Evolutionary conservation across 2,888 invertebrate species (phyloP), one percentile per base, ranked within the genome.

Genomic region (Philereme transversata): DNA sequence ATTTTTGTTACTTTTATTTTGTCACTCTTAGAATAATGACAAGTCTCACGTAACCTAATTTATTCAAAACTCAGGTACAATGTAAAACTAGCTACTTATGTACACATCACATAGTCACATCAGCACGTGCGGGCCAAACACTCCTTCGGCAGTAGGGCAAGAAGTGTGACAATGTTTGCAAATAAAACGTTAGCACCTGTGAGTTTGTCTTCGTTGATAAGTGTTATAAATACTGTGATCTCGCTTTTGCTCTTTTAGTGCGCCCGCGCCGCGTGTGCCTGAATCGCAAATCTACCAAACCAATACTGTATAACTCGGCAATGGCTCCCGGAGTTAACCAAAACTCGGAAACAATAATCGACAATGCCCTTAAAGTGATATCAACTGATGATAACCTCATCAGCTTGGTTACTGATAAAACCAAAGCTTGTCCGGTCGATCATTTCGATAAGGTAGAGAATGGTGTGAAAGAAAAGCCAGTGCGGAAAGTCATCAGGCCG

Each of bases 301-400:
- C 47, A 54, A 48, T 52, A 49, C 5, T 45, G 35, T 22, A 41
- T 43, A 41, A 40, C 36, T 44, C 6, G n/a, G 79, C 70, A 71
- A 91, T 91, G 90, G 86, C 90, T 35, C 90, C 90, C 45, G 90
- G 85, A 69, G 84, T 89, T 10, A 73, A 81, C 43, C 83, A 87
- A 67, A 86, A 81, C 66, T 68, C 86, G 7, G 88, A 86, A 60
- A 70, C 75, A 4, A 78, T 84, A 34, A 76, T 86, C 44, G 79
- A 75, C 60, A 76, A 75, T 65, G 65, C 80, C 8, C 63, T 84
- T 4, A 73, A 74, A 59, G 70, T 62, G 8, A 75, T 81, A 33
- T 67, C 69, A 5, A 70, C 74, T 4, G 72, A 74, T 64, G 72
- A 66, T 45, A 64, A 70, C 22, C 65, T 82, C n/a, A 77, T 86